Percentiles rank a stretch among this genome's conserved stretches.
These are phyloP conservation scores for Dorcus hopei DNA, from an alignment of 2,888 invertebrate species.

Conservation along the genomic window DNA sequence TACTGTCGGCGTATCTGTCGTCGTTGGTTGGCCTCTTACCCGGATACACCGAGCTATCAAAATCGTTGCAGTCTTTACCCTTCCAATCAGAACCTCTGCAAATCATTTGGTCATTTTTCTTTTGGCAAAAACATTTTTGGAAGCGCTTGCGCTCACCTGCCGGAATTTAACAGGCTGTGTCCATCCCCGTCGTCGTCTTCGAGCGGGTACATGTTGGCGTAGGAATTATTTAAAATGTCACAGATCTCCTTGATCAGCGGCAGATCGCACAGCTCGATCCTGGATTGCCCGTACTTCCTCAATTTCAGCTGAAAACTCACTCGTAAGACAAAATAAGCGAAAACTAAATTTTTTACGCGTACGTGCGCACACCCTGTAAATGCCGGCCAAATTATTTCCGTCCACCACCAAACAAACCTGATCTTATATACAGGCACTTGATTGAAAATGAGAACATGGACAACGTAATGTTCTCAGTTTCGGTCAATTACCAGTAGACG, in stretches of 20 bases:
- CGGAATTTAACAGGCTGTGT: conserved; percentile 33
- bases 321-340: not conserved
- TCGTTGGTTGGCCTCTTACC: conserved; percentile 30
- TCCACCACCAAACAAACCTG: too few species aligned
- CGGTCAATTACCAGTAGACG: not conserved
- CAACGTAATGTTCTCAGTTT: too few species aligned
- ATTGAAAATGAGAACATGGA: too few species aligned
- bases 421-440: too few species aligned
- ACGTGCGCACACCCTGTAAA: too few species aligned
- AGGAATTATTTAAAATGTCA: conserved; percentile 33
- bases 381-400: too few species aligned
- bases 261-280: conserved; percentile 32
- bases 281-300: not conserved
- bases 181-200: conserved; percentile 37
- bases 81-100: conserved; percentile 39
- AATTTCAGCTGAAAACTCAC: not conserved
- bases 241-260: conserved; percentile 37
- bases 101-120: not conserved
- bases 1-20: conserved; percentile 32
- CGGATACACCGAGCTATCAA: conserved; percentile 32
- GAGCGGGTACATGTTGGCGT: conserved; percentile 31
- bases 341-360: not conserved
- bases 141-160: conserved; percentile 25
- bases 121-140: not conserved
- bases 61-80: conserved; percentile 39